These are phyloP conservation scores for Boloria euphrosyne DNA, from an alignment of 2,888 invertebrate genomes.

Conservation along the genomic window DNA sequence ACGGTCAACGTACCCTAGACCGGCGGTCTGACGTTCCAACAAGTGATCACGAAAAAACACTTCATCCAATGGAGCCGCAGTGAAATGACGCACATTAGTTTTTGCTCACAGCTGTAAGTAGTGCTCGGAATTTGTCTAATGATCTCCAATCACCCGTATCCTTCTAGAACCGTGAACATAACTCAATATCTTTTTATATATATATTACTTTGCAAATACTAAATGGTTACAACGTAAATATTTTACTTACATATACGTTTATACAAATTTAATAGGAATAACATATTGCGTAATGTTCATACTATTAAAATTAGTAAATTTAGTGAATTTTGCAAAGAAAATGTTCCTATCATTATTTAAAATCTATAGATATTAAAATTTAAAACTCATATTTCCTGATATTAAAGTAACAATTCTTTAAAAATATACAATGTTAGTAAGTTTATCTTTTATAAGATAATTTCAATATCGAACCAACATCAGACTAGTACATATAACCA, in stretches of 20 bases:
- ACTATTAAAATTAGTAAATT: neutral
- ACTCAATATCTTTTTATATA: conserved; percentile 9
- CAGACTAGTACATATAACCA: conserved; percentile 1
- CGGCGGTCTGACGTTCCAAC: conserved; percentile 63
- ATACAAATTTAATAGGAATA: too few relatives aligned
- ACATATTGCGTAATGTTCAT: neutral
- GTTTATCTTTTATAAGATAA: too few relatives aligned
- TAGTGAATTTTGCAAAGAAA: neutral
- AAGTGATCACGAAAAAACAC: conserved; percentile 64
- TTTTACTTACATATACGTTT: neutral
- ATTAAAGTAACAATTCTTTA: too few relatives aligned
- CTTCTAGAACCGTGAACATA: conserved; percentile 7
- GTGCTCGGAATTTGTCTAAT: conserved; percentile 61
- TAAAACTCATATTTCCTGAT: neutral
- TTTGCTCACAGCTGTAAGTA: conserved; percentile 60
- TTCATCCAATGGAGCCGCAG: conserved; percentile 55
- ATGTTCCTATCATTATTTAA: neutral
- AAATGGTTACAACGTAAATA: neutral
- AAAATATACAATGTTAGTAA: too few relatives aligned
- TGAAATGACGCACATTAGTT: conserved; percentile 70
- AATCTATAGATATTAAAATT: neutral
- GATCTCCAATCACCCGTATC: conserved; percentile 34
- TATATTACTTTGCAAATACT: neutral
- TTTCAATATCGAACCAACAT: neutral
- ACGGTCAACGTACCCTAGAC: conserved; percentile 71